phyloP scores from a whole-genome alignment of 2,113 vertebrate genomes.

The Ammodytes dubius region DNA sequence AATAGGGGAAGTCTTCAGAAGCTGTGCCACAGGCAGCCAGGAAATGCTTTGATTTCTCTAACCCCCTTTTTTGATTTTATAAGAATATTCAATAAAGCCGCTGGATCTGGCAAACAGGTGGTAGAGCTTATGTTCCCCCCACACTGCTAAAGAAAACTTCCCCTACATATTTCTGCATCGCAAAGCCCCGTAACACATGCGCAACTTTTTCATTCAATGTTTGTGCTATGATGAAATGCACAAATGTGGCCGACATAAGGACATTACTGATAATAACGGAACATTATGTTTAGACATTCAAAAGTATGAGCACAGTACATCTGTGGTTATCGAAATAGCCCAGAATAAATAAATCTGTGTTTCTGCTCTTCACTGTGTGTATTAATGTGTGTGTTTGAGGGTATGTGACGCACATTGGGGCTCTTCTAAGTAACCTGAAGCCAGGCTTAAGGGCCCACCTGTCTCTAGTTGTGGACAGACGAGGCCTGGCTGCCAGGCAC shows the following conservation, averaged over 20 bases:
- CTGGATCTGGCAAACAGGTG: conserved; percentile 87
- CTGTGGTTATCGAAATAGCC: conserved; percentile 11
- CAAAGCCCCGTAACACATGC: conserved; percentile 73
- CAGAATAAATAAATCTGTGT: conserved; percentile 25
- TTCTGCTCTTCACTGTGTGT: conserved; percentile 35
- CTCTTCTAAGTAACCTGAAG: conserved; percentile 73
- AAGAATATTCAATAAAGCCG: conserved; percentile 85
- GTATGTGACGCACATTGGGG: conserved; percentile 69
- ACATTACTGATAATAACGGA: conserved; percentile 1
- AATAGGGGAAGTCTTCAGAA: conserved; percentile 85
- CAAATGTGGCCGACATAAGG: conserved; percentile 5
- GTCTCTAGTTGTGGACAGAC: conserved; percentile 80
- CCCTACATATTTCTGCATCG: conserved; percentile 80
- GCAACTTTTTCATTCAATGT: conserved; percentile 16
- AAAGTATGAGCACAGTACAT: conserved; percentile 12
- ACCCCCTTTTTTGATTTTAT: conserved; percentile 76
- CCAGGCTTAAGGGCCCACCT: conserved; percentile 78
- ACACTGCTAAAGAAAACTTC: conserved; percentile 79
- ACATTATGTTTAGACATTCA: background rate
- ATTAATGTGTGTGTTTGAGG: conserved; percentile 54
- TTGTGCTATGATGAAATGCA: background rate
- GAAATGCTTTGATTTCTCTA: conserved; percentile 86
- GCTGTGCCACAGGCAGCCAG: conserved; percentile 84
- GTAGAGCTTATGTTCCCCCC: conserved; percentile 78
- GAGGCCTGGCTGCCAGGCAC: conserved; percentile 73